These are phyloP conservation scores for Buceros bicornis DNA, from an alignment of 2,797 vertebrate genomes.

Conservation along the genomic window DNA sequence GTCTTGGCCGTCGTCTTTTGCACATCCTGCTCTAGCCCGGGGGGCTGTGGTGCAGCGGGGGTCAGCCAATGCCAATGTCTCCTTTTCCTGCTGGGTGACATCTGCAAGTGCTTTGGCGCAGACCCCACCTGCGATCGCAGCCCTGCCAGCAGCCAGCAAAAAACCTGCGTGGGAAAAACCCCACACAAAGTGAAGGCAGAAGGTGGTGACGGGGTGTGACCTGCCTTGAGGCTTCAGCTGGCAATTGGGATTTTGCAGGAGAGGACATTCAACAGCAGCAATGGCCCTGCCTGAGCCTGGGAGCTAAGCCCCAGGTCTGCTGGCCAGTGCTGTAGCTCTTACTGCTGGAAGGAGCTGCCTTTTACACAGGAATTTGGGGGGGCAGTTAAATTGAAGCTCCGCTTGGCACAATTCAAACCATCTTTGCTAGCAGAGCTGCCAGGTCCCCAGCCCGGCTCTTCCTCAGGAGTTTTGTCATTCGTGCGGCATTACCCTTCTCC, in stretches of 20 bases:
- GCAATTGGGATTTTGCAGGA: background rate
- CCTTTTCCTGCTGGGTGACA: background rate
- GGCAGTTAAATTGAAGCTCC: background rate
- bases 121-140: background rate
- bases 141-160: background rate
- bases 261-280: background rate
- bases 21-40: rapidly evolving
- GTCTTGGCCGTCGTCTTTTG: background rate
- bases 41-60: background rate
- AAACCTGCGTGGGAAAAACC: background rate
- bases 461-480: rapidly evolving
- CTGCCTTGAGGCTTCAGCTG: background rate
- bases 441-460: background rate
- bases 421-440: background rate
- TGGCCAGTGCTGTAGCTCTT: background rate
- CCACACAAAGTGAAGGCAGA: background rate
- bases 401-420: background rate
- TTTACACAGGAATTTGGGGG: rapidly evolving
- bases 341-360: background rate
- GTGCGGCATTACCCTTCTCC: background rate
- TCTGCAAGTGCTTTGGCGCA: background rate
- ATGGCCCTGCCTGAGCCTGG: background rate
- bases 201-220: background rate
- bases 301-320: background rate
- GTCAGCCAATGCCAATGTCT: background rate